Evolutionary conservation across 2,888 invertebrate species (phyloP).

Genomic region (Blera fallax): DNA sequence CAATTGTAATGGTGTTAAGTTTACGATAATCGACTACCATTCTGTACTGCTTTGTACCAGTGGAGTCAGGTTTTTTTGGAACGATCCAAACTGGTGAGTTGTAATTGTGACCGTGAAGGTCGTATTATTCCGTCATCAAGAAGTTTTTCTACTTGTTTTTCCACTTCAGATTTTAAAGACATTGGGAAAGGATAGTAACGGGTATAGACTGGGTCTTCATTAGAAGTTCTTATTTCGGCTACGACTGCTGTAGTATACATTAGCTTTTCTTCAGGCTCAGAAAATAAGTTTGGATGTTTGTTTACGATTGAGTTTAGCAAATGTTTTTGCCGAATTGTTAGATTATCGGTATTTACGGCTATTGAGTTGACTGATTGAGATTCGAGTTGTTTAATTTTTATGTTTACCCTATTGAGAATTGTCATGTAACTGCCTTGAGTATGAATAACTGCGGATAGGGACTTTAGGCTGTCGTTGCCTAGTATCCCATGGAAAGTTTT

Average conservation of each 20-base stretch:
- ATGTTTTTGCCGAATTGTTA: neutral
- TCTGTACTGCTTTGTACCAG: constrained; percentile 36
- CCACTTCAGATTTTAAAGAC: constrained; percentile 14
- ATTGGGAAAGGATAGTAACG: constrained; percentile 48
- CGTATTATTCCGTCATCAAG: constrained; percentile 35
- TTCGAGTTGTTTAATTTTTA: constrained; percentile 21
- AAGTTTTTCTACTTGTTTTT: constrained; percentile 31
- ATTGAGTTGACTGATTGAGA: constrained; percentile 13
- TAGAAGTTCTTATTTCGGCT: constrained; percentile 52
- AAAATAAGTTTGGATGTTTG: constrained; percentile 42
- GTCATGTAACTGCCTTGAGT: constrained; percentile 17
- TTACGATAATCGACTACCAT: constrained; percentile 51
- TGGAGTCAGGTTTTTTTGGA: constrained; percentile 37
- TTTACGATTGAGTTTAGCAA: neutral
- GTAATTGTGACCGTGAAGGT: constrained; percentile 31
- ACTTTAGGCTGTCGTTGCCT: constrained; percentile 21
- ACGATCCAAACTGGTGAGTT: constrained; percentile 28
- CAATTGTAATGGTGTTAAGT: constrained; percentile 39
- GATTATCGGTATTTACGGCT: neutral
- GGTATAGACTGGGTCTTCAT: no score
- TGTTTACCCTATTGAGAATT: neutral
- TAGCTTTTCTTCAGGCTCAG: constrained; percentile 38
- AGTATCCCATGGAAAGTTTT: constrained; percentile 23
- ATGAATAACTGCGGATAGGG: constrained; percentile 9
- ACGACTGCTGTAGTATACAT: constrained; percentile 54